Evolutionary conservation across 2,113 vertebrate species (phyloP), one percentile per base, ranked within the genome.

Genomic region (Pedetes capensis): DNA sequence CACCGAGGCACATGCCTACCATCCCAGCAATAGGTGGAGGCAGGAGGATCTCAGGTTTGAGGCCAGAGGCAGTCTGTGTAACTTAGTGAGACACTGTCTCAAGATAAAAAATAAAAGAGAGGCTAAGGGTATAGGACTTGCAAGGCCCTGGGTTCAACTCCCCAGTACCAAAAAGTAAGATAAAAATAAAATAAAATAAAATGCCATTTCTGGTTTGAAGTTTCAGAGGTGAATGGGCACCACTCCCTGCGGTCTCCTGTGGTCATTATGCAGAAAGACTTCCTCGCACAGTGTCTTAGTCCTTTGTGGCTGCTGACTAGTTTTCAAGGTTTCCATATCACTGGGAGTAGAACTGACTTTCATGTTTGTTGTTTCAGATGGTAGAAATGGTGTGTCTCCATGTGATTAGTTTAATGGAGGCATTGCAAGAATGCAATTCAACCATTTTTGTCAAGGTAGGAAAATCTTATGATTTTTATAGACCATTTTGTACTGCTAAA

Each of bases 371-470:
- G 89, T 96, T 95, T 80, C 97, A 99, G 99, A 99, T 99, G 99
- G 99, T 99, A 27, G 99, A 99, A 97, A 99, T 99, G 99, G 99
- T 99, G 93, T 99, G 99, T 97, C 98, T 99, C 97, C 99, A 99
- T 97, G 99, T 99, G 97, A 99, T 99, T 97, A 99, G 99, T 96
- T 98, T 99, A 97, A 99, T 99, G 99, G 99, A 99, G 96, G 99
- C 99, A 69, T 98, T 99, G 93, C 99, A 99, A 97, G 99, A 99
- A 96, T 99, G 99, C 98, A 99, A 99, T 98, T 99, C 99, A 79
- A 99, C 99, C 80, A 99, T 99, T 97, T 99, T 99, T 98, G 99
- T 99, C 75, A 99, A 99, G 99, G 99, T 99, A 98, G 97, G 98
- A 91, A 69, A 91, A 85, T 13, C 74, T 88, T 42, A 55, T 0